phyloP scores from a whole-genome alignment of 2,113 vertebrate genomes.

The Cairina moschata region DNA sequence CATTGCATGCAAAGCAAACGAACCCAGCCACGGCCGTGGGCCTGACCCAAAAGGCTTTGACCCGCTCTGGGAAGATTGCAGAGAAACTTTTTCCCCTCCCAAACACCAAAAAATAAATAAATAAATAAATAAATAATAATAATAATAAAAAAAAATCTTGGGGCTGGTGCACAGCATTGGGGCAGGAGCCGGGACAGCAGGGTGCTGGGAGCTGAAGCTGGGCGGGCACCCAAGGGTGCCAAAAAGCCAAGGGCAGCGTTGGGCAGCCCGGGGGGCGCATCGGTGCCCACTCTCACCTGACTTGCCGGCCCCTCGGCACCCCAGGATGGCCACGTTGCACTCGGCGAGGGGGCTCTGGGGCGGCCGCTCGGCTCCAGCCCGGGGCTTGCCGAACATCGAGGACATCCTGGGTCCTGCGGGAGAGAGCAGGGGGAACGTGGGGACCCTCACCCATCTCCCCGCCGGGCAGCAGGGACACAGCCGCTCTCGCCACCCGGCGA shows the following conservation, averaged over 20 bases:
- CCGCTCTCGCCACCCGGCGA: too few relatives aligned
- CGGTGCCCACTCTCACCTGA: slow-evolving; percentile 80
- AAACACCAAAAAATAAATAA: too few relatives aligned
- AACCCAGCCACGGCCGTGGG: not conserved
- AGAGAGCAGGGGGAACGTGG: not conserved
- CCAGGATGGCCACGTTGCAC: slow-evolving; percentile 87
- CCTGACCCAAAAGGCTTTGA: not conserved
- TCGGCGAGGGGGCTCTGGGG: slow-evolving; percentile 71
- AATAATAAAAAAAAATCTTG: too few relatives aligned
- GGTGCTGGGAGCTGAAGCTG: not conserved
- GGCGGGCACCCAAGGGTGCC: not conserved
- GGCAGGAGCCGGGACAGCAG: not conserved
- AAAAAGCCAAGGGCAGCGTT: not conserved
- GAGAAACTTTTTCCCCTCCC: not conserved
- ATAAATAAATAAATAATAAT: too few relatives aligned
- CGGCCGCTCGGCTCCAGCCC: slow-evolving; percentile 62
- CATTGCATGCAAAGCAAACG: not conserved
- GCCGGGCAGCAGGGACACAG: not conserved
- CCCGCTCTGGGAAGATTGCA: not conserved
- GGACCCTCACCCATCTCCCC: not conserved
- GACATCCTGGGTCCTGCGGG: slow-evolving; percentile 74
- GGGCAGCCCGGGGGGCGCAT: too few relatives aligned
- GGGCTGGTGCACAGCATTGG: not conserved
- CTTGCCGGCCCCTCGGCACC: slow-evolving; percentile 86
- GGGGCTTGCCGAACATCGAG: slow-evolving; percentile 87